Percentiles rank a stretch among this genome's conserved stretches.
Conservation (phyloP, 1,140 invertebrate genomes). For the Rhagoletis pomonella region DNA sequence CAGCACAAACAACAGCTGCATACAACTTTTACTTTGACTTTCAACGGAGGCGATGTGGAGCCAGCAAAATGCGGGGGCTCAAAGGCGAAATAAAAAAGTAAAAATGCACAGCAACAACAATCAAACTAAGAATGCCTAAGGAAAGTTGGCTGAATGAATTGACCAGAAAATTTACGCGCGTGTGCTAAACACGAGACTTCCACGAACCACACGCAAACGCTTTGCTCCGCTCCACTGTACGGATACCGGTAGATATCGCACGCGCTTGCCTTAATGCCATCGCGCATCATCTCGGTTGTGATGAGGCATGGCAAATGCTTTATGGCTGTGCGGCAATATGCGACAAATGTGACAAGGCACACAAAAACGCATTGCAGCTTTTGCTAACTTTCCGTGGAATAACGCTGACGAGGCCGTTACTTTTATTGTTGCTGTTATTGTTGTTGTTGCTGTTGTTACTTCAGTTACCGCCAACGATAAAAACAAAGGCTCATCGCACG, state of each 20-base stretch:
- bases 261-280: constrained; percentile 34
- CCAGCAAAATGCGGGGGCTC: not conserved
- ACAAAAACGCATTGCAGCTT: constrained; percentile 38
- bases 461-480: constrained; percentile 21
- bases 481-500: constrained; percentile 6
- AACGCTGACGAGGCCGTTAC: constrained; percentile 19
- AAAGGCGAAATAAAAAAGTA: not conserved
- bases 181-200: constrained; percentile 74
- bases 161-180: constrained; percentile 71
- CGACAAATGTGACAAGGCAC: constrained; percentile 45
- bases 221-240: constrained; percentile 51
- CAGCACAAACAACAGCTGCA: constrained; percentile 5
- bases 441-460: constrained; percentile 16
- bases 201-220: constrained; percentile 63
- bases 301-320: constrained; percentile 59
- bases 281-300: constrained; percentile 7
- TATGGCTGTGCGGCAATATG: constrained; percentile 57
- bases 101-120: too few relatives aligned
- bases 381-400: constrained; percentile 35
- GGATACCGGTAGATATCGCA: not conserved
- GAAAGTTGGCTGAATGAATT: constrained; percentile 58
- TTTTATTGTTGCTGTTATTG: too few relatives aligned
- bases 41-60: not conserved
- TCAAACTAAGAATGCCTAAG: constrained; percentile 45
- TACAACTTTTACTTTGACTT: constrained; percentile 39